Evolutionary conservation across 2,113 vertebrate genomes (phyloP), one percentile per base, ranked within the genome.

Genomic region (Xiphophorus maculatus): DNA sequence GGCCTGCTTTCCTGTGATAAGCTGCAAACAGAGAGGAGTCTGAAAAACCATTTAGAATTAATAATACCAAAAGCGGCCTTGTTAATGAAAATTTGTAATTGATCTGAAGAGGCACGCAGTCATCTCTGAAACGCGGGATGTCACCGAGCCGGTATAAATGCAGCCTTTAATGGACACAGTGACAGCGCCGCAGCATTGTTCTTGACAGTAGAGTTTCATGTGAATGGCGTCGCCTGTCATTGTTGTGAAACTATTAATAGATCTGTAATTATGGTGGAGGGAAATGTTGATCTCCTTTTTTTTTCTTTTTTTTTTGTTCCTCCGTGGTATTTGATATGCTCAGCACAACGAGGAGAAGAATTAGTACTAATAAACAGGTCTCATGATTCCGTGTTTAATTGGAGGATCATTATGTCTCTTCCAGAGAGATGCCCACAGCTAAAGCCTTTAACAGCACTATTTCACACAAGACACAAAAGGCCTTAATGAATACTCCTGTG

Each of bases 401-500:
- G 92, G 90, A 92, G 84, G 84, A 94, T 93, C 88, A 88, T 91
- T 93, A 85, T 84, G 90, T 91, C 85, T 91, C 90, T 93, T 93
- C 86, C 89, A 93, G 73, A 94, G 90, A 92, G 82, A 90, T 88
- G 90, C 89, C 92, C 88, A 89, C 83, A 92, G 92, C 91, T 87
- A 88, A 86, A 90, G 84, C 86, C 87, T 83, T 81, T 90, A 92
- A 89, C 88, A 84, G 88, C 86, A 86, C 84, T 82, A 81, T 92
- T 92, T 93, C 91, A 91, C 92, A 94, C 87, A 86, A 86, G 88
- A 91, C 89, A 89, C 80, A 91, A 88, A 37, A 91, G 87, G 87
- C 89, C 82, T 94, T 94, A 94, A 94, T 95, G 93, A 94, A 95
- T 93, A 91, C 93, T 94, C 93, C 86, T 90, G 93, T 93, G 93